These are phyloP conservation scores for Charina bottae DNA, from an alignment of 2,113 vertebrate species.

Conservation along the genomic window DNA sequence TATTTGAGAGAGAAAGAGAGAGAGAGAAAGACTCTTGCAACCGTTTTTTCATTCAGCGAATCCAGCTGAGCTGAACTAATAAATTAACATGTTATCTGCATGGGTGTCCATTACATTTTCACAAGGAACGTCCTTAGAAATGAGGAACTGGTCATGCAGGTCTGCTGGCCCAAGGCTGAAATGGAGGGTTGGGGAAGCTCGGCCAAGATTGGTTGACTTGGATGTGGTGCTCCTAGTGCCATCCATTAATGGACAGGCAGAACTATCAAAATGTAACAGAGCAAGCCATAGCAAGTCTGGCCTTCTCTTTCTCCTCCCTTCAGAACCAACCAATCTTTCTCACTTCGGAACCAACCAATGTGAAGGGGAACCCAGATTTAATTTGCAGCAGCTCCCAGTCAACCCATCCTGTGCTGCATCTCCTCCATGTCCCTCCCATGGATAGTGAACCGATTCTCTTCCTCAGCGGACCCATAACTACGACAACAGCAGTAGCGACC, in stretches of 20 bases:
- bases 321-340: background rate
- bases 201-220: background rate
- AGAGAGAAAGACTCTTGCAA: slow-evolving; percentile 51
- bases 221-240: background rate
- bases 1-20: slow-evolving; percentile 57
- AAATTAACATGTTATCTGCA: slow-evolving; percentile 71
- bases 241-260: background rate
- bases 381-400: background rate
- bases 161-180: slow-evolving; percentile 2
- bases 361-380: background rate
- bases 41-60: slow-evolving; percentile 70
- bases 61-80: slow-evolving; percentile 72
- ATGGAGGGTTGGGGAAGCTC: background rate
- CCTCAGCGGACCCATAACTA: no score
- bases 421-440: no score
- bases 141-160: slow-evolving; percentile 42
- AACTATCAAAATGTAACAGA: background rate
- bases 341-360: background rate
- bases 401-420: background rate
- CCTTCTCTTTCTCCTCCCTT: background rate
- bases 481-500: no score
- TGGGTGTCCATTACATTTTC: slow-evolving; percentile 65
- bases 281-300: background rate
- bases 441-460: no score
- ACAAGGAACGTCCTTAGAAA: slow-evolving; percentile 56